phyloP scores from a whole-genome alignment of 1,140 invertebrate genomes.

The Drosophila oshimai region DNA sequence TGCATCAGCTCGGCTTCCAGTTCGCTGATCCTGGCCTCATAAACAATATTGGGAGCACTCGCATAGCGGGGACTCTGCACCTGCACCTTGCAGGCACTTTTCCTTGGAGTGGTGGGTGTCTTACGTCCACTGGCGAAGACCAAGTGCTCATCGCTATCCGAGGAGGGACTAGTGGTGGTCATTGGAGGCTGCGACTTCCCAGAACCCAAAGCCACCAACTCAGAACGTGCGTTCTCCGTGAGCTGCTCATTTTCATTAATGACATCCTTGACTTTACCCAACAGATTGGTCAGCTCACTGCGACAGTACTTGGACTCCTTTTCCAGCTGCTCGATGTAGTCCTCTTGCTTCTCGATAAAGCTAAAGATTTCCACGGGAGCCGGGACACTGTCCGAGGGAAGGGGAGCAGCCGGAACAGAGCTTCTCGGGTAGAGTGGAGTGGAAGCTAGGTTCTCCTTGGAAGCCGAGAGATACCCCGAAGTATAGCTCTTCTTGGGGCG shows the following conservation, averaged over 20 bases:
- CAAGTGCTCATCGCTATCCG: constrained; percentile 83
- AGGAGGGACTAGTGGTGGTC: constrained; percentile 82
- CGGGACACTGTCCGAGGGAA: constrained; percentile 55
- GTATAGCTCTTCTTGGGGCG: constrained; percentile 59
- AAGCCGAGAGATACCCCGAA: constrained; percentile 53
- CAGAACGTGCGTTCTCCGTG: constrained; percentile 87
- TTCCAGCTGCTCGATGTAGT: constrained; percentile 92
- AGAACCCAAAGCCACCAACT: constrained; percentile 47
- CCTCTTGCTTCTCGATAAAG: constrained; percentile 92
- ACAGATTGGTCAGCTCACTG: constrained; percentile 88
- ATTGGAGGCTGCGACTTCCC: neutral
- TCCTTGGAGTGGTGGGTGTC: constrained; percentile 46
- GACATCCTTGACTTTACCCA: constrained; percentile 91
- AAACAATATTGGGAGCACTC: constrained; percentile 88
- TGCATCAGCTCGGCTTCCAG: constrained; percentile 91
- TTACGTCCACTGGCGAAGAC: constrained; percentile 73
- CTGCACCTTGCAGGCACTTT: constrained; percentile 43
- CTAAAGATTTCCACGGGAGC: constrained; percentile 85
- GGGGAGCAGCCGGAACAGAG: constrained; percentile 55
- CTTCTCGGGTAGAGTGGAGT: constrained; percentile 28
- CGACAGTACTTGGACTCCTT: constrained; percentile 91
- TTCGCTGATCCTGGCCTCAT: constrained; percentile 92
- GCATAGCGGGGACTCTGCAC: constrained; percentile 60
- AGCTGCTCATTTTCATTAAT: constrained; percentile 91
- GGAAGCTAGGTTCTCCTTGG: constrained; percentile 66